A percentile compares a stretch with the other conserved stretches of the same genome.
These are phyloP conservation scores for Calvadosia cruxmelitensis DNA, from an alignment of 30 jellyfish, hydroid and myxozoan genomes.

Conservation along the genomic window DNA sequence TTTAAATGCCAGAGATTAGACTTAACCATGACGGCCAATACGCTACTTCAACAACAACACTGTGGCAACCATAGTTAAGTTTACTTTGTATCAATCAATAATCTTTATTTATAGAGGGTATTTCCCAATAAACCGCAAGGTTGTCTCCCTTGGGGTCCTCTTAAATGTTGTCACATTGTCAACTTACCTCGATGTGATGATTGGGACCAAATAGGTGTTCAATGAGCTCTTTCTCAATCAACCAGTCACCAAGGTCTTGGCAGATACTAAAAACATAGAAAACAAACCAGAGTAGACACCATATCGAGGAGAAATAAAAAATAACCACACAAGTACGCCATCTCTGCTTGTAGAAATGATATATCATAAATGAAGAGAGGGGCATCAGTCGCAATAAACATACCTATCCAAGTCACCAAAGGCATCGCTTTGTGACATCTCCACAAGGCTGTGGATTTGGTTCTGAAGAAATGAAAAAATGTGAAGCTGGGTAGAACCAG, in stretches of 20 bases:
- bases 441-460: constrained; percentile 86
- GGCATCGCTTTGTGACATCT: constrained; percentile 71
- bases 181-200: constrained; percentile 83
- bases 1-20: too few relatives aligned
- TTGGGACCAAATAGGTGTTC: constrained; percentile 93
- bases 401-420: constrained; percentile 87
- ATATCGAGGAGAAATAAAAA: too few relatives aligned
- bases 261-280: constrained; percentile 34
- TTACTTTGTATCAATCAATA: too few relatives aligned
- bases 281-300: not conserved
- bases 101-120: too few relatives aligned
- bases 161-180: too few relatives aligned
- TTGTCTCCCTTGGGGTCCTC: too few relatives aligned
- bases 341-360: not conserved
- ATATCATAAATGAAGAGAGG: not conserved
- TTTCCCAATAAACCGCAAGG: too few relatives aligned
- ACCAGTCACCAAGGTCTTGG: constrained; percentile 73
- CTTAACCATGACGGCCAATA: too few relatives aligned
- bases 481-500: not conserved
- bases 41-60: too few relatives aligned
- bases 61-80: too few relatives aligned
- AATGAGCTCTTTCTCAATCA: constrained; percentile 74
- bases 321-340: not conserved
- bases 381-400: not conserved
- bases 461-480: constrained; percentile 32